Percentiles rank a stretch among this genome's conserved stretches.
phyloP scores from a whole-genome alignment of 2,113 vertebrate genomes.

The Mola mola region DNA sequence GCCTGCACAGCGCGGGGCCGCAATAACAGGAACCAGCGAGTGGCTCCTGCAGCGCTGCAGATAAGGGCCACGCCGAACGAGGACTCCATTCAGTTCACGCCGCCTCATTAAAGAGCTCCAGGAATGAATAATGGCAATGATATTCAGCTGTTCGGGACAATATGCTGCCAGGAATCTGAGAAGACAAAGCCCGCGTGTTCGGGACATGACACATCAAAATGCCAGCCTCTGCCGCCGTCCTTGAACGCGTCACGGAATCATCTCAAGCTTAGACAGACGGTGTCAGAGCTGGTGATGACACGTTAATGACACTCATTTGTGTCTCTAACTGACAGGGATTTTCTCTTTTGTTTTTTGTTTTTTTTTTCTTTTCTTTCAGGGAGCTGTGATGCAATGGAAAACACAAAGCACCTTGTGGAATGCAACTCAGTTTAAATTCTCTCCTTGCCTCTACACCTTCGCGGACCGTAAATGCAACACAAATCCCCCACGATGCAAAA shows the following conservation, averaged over 20 bases:
- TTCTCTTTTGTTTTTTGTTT: slow-evolving; percentile 3
- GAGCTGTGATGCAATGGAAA: slow-evolving; percentile 49
- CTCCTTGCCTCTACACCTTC: slow-evolving; percentile 5
- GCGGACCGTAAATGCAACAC: not conserved
- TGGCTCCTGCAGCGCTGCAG: slow-evolving; percentile 74
- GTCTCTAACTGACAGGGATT: slow-evolving; percentile 17
- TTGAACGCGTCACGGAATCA: slow-evolving; percentile 15
- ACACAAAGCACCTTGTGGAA: slow-evolving; percentile 46
- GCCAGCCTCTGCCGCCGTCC: accelerated
- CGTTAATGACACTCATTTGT: slow-evolving; percentile 10
- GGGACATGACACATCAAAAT: not conserved
- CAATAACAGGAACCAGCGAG: slow-evolving; percentile 83
- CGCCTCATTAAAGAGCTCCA: slow-evolving; percentile 29
- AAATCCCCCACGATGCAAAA: slow-evolving; percentile 13
- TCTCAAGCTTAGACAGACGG: slow-evolving; percentile 5
- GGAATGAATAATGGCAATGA: slow-evolving; percentile 38
- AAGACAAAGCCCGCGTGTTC: slow-evolving; percentile 11
- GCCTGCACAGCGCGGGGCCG: slow-evolving; percentile 45
- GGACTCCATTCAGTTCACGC: slow-evolving; percentile 29
- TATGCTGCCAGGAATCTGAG: not conserved
- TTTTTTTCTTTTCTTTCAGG: not conserved
- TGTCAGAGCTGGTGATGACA: slow-evolving; percentile 11
- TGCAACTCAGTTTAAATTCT: slow-evolving; percentile 22
- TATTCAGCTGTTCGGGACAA: slow-evolving; percentile 22
- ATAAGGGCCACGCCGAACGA: slow-evolving; percentile 73